Evolutionary conservation across 2,797 vertebrate genomes (phyloP).

Genomic region (Neosilurus mollespiculum): DNA sequence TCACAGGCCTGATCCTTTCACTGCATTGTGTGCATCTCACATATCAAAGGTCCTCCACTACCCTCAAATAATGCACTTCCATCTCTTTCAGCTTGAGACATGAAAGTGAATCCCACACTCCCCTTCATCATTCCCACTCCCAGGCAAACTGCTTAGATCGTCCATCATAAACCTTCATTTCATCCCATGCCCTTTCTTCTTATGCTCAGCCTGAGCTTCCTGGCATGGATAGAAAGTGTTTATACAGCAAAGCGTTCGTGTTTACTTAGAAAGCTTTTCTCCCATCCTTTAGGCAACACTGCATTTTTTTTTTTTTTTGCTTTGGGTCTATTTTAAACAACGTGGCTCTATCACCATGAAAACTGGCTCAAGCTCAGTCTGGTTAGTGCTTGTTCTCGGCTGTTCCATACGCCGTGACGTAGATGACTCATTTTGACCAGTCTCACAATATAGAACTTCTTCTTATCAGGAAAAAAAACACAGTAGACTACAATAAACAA

Average conservation of each 20-base stretch:
- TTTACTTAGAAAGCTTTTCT: slow-evolving; percentile 44
- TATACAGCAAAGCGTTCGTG: slow-evolving; percentile 44
- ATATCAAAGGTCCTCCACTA: slow-evolving; percentile 72
- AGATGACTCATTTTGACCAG: slow-evolving; percentile 13
- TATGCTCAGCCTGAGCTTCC: slow-evolving; percentile 38
- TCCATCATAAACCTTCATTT: slow-evolving; percentile 57
- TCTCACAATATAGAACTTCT: not conserved
- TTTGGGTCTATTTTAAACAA: slow-evolving; percentile 57
- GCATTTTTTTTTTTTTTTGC: not conserved
- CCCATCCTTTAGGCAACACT: slow-evolving; percentile 26
- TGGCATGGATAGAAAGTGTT: slow-evolving; percentile 45
- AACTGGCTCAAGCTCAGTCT: slow-evolving; percentile 58
- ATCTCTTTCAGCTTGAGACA: slow-evolving; percentile 68
- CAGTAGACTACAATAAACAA: not conserved
- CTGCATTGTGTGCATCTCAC: slow-evolving; percentile 64
- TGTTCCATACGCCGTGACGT: not conserved
- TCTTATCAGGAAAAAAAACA: not conserved
- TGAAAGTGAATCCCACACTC: slow-evolving; percentile 68
- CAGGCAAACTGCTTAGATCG: slow-evolving; percentile 58
- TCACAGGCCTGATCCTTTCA: slow-evolving; percentile 67
- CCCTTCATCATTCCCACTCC: slow-evolving; percentile 60
- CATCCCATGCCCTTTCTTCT: slow-evolving; percentile 52
- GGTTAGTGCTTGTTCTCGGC: slow-evolving; percentile 43
- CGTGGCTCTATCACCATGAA: slow-evolving; percentile 68
- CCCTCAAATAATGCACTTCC: slow-evolving; percentile 65